Evolutionary conservation across 2,113 vertebrate species (phyloP).

Genomic region (Microcebus jonahi): DNA sequence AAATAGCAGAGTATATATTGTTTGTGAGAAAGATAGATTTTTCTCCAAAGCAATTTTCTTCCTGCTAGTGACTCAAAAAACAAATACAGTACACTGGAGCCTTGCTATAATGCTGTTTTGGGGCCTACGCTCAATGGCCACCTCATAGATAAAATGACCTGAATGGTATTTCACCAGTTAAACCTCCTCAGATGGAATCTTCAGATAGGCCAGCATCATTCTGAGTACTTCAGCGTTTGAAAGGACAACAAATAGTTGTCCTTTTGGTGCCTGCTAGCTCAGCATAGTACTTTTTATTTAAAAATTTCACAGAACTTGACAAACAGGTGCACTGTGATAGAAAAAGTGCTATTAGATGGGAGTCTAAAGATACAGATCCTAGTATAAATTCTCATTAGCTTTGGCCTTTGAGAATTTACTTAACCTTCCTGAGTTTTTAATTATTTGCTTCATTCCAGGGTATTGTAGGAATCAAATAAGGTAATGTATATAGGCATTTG

Average conservation of each 20-base stretch:
- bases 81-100: background rate
- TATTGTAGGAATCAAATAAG: background rate
- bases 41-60: conserved; percentile 64
- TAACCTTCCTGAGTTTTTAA: conserved; percentile 23
- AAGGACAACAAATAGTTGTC: conserved; percentile 11
- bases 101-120: conserved; percentile 31
- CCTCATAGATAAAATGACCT: conserved; percentile 28
- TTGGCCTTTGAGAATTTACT: conserved; percentile 30
- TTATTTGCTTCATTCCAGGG: background rate
- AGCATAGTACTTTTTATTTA: background rate
- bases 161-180: conserved; percentile 38
- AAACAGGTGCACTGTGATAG: background rate
- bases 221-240: conserved; percentile 28
- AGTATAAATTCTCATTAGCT: conserved; percentile 31
- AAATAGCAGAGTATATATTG: conserved; percentile 70
- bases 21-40: conserved; percentile 54
- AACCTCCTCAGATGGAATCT: background rate
- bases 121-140: background rate
- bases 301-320: conserved; percentile 6
- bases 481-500: background rate
- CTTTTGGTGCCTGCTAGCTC: conserved; percentile 7
- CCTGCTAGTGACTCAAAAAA: conserved; percentile 42
- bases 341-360: background rate
- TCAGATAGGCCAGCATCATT: background rate
- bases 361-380: background rate